Base-by-base conservation (phyloP, 2,113 vertebrate species). In the Tetrao urogallus region DNA sequence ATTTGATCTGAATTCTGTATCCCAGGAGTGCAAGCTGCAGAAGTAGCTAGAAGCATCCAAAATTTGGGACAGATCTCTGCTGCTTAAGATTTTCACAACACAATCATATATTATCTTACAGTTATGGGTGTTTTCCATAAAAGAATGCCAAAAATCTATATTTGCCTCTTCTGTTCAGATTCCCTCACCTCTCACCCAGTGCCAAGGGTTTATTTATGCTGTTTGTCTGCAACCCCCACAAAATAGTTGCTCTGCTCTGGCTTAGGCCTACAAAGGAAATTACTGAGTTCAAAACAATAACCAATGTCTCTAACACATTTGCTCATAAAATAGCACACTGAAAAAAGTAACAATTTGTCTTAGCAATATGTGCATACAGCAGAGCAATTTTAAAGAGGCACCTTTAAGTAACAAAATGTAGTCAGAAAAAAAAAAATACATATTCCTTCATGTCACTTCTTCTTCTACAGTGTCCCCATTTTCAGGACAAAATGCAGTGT, bases 401-500 rank as follows among this genome's bases (percentile, higher is more conserved):
- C 5, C 10, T 90, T 61, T 47, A 47, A 75, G 4, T 72, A 36
- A 42, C 8, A 84, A 70, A 92, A 82, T 25, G 1, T 60, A 77
- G 18, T 83, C 58, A 75, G 52, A 65, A 82, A 95, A 52, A 40
- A 65, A 82, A 95, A 52, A 40, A 47, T 1, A 58, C 13, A 7
- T 43, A 45, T 87, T 69, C 34, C 28, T 73, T 50, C 28, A 18
- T 67, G 24, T 38, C 38, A 34, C 79, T 57, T 65, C 48, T 54
- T 30, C 36, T 96, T 61, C 43, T 64, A 79, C 57, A 64, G 24
- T 54, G 52, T 90, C 34, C 28, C 43, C 19, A 28, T 74, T 95
- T 96, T 92, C n/a, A 90, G 34, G 28, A 92, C 34, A 84, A 32
- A 91, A 40, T 43, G 21, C 7, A 57, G 17, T 93, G 66, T 77